Base-by-base conservation (phyloP, 2,888 invertebrate genomes). In the Acheta domesticus region DNA sequence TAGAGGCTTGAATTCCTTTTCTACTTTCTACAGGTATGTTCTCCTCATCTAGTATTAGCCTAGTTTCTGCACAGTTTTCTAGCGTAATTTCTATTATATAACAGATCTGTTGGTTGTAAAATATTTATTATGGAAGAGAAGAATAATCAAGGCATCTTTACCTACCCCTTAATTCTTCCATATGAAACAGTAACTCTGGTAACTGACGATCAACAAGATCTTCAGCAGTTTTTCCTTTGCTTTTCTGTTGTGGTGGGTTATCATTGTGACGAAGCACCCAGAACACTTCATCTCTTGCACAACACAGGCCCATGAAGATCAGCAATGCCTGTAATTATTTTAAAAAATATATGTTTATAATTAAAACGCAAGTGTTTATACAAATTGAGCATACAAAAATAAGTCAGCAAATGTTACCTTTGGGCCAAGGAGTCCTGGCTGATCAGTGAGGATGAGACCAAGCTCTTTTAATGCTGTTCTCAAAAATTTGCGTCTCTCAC, bases 241-340 rank as follows among this genome's bases (percentile, higher is more conserved):
- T 92, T 86, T 95, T 95, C 83, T 94, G 92, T 80, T 91, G 89
- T 1, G 98, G 98, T 73, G 97, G 97, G 88, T 98, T 98, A 84
- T 97, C 97, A 86, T 96, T 95, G 86, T 99, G 99, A 79, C 99
- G 91, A 76, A 99, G 86, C 77, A 99, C 89, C 99, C 99, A 99
- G 78, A 94, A 91, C 36, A 99, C 95, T 89, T 99, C 99, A 89
- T 99, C 99, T 84, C 99, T 91, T 0, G 98, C 94, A 87, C 97
- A 94, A 82, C 97, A 96, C 14, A 99, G 89, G 0, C 96, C 99
- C 91, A 99, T 98, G 86, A 99, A 96, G 83, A 99, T 96, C 85
- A 97, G 92, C 80, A 99, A 89, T 12, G 97, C 96, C 89, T 89
- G 83, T 1, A 62, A 62, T 75, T 75, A 21, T n/a, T 16, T n/a